Percentiles rank a stretch among this genome's conserved stretches.
Conservation (phyloP, 2,113 vertebrate genomes). For the Etheostoma spectabile region DNA sequence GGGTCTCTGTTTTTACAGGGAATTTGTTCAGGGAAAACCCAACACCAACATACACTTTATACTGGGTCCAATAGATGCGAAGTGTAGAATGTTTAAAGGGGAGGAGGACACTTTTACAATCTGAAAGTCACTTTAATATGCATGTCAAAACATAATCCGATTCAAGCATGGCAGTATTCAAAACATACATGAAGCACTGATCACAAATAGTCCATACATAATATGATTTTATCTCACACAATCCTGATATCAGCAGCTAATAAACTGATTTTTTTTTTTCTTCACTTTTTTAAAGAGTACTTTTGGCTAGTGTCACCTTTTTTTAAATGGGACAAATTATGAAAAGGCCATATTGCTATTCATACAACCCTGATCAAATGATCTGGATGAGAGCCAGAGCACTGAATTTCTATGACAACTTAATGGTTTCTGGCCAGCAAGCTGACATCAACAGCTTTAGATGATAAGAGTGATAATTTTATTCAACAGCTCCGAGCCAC, state of each 20-base stretch:
- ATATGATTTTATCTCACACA: not conserved
- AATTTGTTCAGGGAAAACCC: constrained; percentile 61
- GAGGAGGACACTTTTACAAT: not conserved
- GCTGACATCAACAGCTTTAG: constrained; percentile 53
- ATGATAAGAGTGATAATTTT: constrained; percentile 74
- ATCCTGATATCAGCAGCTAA: not conserved
- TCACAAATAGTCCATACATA: not conserved
- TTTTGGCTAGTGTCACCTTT: not conserved
- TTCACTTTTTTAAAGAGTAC: not conserved
- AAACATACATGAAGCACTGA: not conserved
- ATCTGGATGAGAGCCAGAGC: constrained; percentile 16
- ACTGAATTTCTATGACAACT: constrained; percentile 19
- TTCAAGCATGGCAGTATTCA: not conserved
- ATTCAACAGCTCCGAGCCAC: constrained; percentile 48
- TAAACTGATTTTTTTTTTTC: no score
- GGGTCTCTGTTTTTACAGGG: constrained; percentile 56
- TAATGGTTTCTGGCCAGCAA: constrained; percentile 51
- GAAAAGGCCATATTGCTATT: not conserved
- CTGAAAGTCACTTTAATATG: constrained; percentile 18
- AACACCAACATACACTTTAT: constrained; percentile 64
- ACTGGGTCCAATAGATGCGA: constrained; percentile 11
- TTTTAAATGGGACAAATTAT: not conserved
- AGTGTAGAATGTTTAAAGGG: not conserved
- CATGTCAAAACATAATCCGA: constrained; percentile 14
- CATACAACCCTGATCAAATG: not conserved